phyloP scores from a whole-genome alignment of 2,113 vertebrate genomes.

The Phylloscopus whistleri region DNA sequence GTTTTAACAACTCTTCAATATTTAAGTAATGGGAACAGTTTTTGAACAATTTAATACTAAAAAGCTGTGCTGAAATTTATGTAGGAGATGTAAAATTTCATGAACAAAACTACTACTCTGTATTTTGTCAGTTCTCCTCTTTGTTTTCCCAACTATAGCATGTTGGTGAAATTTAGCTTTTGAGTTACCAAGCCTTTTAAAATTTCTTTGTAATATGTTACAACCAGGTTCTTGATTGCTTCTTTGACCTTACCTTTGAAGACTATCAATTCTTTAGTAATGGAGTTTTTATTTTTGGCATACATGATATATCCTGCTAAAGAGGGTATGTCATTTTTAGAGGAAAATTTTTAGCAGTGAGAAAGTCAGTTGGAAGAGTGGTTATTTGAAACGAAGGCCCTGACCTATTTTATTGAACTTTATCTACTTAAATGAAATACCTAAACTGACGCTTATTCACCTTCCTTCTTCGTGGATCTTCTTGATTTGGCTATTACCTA shows the following conservation, averaged over 20 bases:
- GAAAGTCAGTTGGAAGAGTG: background rate
- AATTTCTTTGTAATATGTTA: background rate
- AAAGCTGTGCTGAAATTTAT: background rate
- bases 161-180: background rate
- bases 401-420: background rate
- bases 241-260: background rate
- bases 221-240: background rate
- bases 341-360: background rate
- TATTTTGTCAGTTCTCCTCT: background rate
- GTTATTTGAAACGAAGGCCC: background rate
- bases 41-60: background rate
- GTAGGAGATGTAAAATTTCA: background rate
- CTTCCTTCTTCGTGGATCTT: background rate
- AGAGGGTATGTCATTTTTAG: background rate
- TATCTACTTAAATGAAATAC: background rate
- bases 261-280: background rate
- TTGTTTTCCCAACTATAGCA: background rate
- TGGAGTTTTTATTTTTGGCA: background rate
- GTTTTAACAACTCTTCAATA: background rate
- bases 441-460: background rate
- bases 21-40: background rate
- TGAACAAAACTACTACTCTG: background rate
- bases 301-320: background rate
- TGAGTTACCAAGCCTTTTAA: background rate
- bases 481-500: background rate